A percentile compares a stretch with the other conserved stretches of the same genome.
phyloP scores from a whole-genome alignment of 2,888 invertebrate genomes.

The Agriopis marginaria region DNA sequence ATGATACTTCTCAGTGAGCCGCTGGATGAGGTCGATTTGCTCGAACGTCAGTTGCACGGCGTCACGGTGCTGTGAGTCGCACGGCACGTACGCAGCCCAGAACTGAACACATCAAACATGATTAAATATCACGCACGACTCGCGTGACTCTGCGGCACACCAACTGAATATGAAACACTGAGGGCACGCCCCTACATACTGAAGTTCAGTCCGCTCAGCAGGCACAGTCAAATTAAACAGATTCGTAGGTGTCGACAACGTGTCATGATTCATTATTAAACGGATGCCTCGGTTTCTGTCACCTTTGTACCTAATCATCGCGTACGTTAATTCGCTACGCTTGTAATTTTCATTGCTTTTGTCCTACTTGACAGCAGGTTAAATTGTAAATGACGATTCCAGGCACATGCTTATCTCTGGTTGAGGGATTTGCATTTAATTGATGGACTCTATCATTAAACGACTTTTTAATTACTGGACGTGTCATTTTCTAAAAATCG shows the following conservation, averaged over 20 bases:
- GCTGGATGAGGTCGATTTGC: constrained; percentile 94
- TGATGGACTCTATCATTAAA: constrained; percentile 13
- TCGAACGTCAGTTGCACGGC: constrained; percentile 94
- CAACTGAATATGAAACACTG: constrained; percentile 62
- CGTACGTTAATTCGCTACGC: constrained; percentile 2
- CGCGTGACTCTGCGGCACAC: constrained; percentile 40
- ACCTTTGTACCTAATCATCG: constrained; percentile 9
- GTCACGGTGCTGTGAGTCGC: constrained; percentile 93
- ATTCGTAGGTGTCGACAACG: constrained; percentile 25
- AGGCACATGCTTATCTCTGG: constrained; percentile 13
- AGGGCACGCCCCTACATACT: constrained; percentile 46
- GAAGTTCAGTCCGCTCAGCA: constrained; percentile 20
- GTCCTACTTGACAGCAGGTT: constrained; percentile 4
- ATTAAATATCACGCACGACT: constrained; percentile 75
- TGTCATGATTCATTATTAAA: constrained; percentile 33
- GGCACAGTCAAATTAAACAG: constrained; percentile 21
- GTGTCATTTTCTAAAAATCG: constrained; percentile 6
- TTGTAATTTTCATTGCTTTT: constrained; percentile 20
- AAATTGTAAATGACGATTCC: constrained; percentile 18
- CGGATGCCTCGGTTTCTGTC: constrained; percentile 18
- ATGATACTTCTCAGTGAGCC: constrained; percentile 92
- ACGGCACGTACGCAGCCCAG: constrained; percentile 95
- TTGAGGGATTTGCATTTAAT: constrained; percentile 18
- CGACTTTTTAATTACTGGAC: constrained; percentile 10
- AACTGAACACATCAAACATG: constrained; percentile 86